Percentiles rank a stretch among this genome's conserved stretches.
Conservation (phyloP, 2,888 invertebrate genomes). For the Cepaea hortensis region DNA sequence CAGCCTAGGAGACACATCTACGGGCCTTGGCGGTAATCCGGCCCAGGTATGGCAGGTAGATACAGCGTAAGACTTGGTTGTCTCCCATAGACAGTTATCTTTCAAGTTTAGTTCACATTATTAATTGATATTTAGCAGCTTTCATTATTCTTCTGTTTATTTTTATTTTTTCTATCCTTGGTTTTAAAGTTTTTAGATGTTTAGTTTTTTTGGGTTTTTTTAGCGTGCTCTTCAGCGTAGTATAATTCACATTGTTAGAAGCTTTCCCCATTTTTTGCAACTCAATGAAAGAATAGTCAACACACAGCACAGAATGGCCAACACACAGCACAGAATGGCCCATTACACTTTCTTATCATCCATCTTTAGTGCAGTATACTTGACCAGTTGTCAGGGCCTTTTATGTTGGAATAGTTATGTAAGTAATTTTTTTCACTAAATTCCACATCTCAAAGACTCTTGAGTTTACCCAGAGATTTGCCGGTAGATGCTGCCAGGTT, state of each 20-base stretch:
- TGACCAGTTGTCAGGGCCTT: neutral
- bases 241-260: too few species aligned
- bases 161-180: neutral
- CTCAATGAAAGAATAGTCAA: too few species aligned
- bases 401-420: neutral
- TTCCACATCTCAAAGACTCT: neutral
- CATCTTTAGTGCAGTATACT: neutral
- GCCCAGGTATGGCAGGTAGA: slow-evolving; percentile 63
- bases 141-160: neutral
- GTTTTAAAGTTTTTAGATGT: neutral
- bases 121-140: neutral
- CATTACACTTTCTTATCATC: neutral
- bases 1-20: slow-evolving; percentile 59
- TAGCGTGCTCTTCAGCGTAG: neutral
- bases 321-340: neutral
- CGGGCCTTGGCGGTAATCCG: slow-evolving; percentile 65
- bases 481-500: neutral
- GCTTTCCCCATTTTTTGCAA: too few species aligned
- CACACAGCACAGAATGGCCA: too few species aligned
- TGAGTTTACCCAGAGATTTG: neutral
- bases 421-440: too few species aligned
- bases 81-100: slow-evolving; percentile 30
- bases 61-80: slow-evolving; percentile 46
- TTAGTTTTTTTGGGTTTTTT: neutral
- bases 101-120: neutral